These are phyloP conservation scores for Adelphocoris suturalis DNA, from an alignment of 2,888 invertebrate genomes.

Conservation along the genomic window DNA sequence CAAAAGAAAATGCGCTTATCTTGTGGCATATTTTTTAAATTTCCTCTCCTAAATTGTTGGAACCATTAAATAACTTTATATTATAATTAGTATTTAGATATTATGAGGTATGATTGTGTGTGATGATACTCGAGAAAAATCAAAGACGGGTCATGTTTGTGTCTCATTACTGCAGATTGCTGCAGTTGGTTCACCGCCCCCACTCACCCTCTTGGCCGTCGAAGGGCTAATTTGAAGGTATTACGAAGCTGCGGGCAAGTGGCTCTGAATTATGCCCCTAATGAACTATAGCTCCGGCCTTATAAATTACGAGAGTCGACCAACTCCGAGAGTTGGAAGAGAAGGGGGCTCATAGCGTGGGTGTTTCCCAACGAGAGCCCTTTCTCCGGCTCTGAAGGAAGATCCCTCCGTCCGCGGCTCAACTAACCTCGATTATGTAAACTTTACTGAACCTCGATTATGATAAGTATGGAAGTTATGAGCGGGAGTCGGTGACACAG, in stretches of 20 bases:
- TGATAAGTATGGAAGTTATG: conserved; percentile 16
- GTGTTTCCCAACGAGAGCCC: conserved; percentile 24
- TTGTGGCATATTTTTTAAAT: too few relatives aligned
- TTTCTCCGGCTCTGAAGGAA: conserved; percentile 13
- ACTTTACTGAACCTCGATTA: background rate
- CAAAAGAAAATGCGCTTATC: too few relatives aligned
- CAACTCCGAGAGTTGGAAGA: background rate
- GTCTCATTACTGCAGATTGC: background rate
- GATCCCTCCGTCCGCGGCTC: background rate
- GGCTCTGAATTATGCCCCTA: conserved; percentile 18
- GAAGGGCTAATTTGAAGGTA: background rate
- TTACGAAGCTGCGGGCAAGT: conserved; percentile 22
- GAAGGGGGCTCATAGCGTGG: background rate
- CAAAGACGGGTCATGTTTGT: background rate
- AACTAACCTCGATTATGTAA: conserved; percentile 28
- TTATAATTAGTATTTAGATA: too few relatives aligned
- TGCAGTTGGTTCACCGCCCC: background rate
- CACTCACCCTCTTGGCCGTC: background rate
- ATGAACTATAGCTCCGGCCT: conserved; percentile 20
- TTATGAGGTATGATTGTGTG: too few relatives aligned
- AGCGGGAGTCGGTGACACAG: conserved; percentile 20
- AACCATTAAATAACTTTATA: too few relatives aligned
- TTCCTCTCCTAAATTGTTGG: too few relatives aligned
- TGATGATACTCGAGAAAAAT: background rate
- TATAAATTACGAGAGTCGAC: conserved; percentile 4